phyloP scores from a whole-genome alignment of 2,797 vertebrate species.

The Cynopterus sphinx region DNA sequence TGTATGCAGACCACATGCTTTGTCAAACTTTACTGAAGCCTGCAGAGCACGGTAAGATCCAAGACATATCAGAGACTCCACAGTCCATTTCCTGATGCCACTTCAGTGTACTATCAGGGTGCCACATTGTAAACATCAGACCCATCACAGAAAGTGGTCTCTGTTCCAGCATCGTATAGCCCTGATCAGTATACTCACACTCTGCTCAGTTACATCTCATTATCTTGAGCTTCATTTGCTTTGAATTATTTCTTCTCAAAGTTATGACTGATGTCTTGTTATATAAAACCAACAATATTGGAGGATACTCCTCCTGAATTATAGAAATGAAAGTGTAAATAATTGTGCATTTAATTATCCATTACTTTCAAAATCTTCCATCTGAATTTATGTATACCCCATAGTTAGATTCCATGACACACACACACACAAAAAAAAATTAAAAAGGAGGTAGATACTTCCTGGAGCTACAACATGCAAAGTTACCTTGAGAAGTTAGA shows the following conservation, averaged over 20 bases:
- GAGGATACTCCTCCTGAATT: neutral
- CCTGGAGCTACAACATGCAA: neutral
- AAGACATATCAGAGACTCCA: conserved; percentile 53
- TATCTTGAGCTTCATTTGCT: conserved; percentile 27
- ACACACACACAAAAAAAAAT: neutral
- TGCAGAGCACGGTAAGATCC: conserved; percentile 24
- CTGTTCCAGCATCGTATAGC: conserved; percentile 35
- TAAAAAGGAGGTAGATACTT: neutral
- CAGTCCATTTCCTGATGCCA: conserved; percentile 50
- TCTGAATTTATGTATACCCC: neutral
- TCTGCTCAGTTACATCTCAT: conserved; percentile 53
- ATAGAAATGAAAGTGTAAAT: neutral
- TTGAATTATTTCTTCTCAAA: conserved; percentile 52
- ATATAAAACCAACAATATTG: conserved; percentile 54
- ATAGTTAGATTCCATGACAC: neutral
- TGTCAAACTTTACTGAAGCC: conserved; percentile 63
- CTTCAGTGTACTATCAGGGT: conserved; percentile 42
- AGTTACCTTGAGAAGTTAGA: neutral
- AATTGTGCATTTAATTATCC: neutral
- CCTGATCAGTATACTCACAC: neutral
- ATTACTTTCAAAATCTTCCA: conserved; percentile 56
- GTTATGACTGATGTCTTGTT: conserved; percentile 17
- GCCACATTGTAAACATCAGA: conserved; percentile 67
- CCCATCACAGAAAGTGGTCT: conserved; percentile 5
- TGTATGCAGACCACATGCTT: conserved; percentile 31